Evolutionary conservation across 1,140 invertebrate genomes (phyloP).

Genomic region (Diorhabda carinulata): DNA sequence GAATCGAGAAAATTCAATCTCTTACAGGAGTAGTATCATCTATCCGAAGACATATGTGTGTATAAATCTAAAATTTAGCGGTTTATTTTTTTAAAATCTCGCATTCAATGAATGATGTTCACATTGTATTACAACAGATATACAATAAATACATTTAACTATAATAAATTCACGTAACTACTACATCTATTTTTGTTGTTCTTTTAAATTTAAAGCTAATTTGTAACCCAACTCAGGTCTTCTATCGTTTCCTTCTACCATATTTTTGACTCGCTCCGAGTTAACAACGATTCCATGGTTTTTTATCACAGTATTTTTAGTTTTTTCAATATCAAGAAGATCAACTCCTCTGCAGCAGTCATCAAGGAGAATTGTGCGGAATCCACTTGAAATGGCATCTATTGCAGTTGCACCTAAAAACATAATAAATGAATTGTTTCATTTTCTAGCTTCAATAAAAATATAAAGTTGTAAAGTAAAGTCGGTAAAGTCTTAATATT

Average conservation of each 20-base stretch:
- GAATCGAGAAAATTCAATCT: too few relatives aligned
- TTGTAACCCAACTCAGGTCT: slow-evolving; percentile 58
- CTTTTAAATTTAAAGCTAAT: slow-evolving; percentile 51
- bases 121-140: too few relatives aligned
- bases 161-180: neutral
- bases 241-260: slow-evolving; percentile 57
- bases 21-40: too few relatives aligned
- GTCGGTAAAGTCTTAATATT: too few relatives aligned
- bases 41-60: too few relatives aligned
- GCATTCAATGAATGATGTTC: too few relatives aligned
- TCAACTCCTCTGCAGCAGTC: slow-evolving; percentile 67
- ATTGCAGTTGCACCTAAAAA: slow-evolving; percentile 57
- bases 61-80: too few relatives aligned
- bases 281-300: slow-evolving; percentile 55
- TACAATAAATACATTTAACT: too few relatives aligned
- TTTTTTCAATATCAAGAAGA: slow-evolving; percentile 51
- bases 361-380: slow-evolving; percentile 65
- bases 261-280: slow-evolving; percentile 54
- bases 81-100: too few relatives aligned
- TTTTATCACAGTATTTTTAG: slow-evolving; percentile 51
- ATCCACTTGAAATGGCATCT: slow-evolving; percentile 63
- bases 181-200: slow-evolving; percentile 13
- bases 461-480: too few relatives aligned
- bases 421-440: too few relatives aligned
- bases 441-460: too few relatives aligned